Percentiles rank a stretch among this genome's conserved stretches.
phyloP scores from a whole-genome alignment of 1,140 invertebrate species.

The Ooceraea biroi region DNA sequence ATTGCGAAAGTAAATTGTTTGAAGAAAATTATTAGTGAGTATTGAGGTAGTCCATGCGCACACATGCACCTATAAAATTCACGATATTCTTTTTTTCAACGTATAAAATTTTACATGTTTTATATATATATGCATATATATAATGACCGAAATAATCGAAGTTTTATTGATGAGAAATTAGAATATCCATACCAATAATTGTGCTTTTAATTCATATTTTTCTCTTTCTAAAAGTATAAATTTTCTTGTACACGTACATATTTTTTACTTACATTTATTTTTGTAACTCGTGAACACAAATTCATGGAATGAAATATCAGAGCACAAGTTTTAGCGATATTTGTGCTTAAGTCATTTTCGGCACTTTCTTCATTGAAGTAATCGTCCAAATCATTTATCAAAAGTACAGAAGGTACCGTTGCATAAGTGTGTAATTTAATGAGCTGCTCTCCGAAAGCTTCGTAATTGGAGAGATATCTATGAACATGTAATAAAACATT shows the following conservation, averaged over 20 bases:
- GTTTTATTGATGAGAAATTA: no score
- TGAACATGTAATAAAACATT: conserved; percentile 49
- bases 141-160: no score
- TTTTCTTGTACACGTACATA: neutral
- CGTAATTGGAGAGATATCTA: conserved; percentile 81
- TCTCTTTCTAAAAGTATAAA: neutral
- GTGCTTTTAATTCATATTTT: no score
- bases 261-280: conserved; percentile 61
- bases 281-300: conserved; percentile 72
- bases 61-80: conserved; percentile 59
- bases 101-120: no score
- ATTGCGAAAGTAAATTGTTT: conserved; percentile 77
- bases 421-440: conserved; percentile 77
- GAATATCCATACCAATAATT: no score
- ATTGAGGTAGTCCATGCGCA: conserved; percentile 59
- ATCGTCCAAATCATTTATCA: conserved; percentile 81
- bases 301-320: conserved; percentile 77
- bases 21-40: conserved; percentile 38
- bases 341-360: conserved; percentile 66
- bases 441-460: conserved; percentile 75
- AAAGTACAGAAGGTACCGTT: conserved; percentile 75
- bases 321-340: conserved; percentile 75
- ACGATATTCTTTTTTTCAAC: neutral
- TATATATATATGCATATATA: no score
- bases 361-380: conserved; percentile 69